phyloP scores from a whole-genome alignment of 2,888 invertebrate species.

The Saturnia japonica region DNA sequence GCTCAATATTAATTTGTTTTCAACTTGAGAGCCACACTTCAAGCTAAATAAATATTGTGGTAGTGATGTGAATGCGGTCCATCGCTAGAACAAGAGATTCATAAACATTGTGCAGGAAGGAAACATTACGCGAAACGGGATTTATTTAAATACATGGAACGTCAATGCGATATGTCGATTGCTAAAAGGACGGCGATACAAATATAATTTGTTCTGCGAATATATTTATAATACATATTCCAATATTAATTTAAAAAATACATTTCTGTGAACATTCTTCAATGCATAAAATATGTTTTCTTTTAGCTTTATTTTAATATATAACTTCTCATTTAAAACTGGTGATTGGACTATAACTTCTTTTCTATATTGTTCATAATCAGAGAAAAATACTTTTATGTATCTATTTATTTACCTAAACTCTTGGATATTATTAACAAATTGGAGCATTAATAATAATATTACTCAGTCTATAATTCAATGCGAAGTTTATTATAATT shows the following conservation, averaged over 20 bases:
- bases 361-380: not conserved
- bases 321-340: not conserved
- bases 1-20: not conserved
- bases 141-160: constrained; percentile 27
- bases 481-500: constrained; percentile 46
- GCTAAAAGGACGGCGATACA: constrained; percentile 66
- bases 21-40: not conserved
- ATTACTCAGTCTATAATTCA: constrained; percentile 74
- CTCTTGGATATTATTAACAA: constrained; percentile 14
- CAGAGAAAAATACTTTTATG: constrained; percentile 1
- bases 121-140: constrained; percentile 35
- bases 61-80: constrained; percentile 6
- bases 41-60: not conserved
- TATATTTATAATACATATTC: constrained; percentile 29
- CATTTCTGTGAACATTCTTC: constrained; percentile 21
- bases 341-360: not conserved
- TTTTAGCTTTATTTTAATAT: not conserved
- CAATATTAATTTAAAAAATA: constrained; percentile 25
- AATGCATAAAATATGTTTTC: constrained; percentile 4
- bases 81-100: constrained; percentile 37
- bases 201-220: constrained; percentile 44
- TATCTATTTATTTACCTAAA: constrained; percentile 9
- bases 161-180: constrained; percentile 70
- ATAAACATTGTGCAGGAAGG: constrained; percentile 29
- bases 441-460: constrained; percentile 55